A percentile compares a stretch with the other conserved stretches of the same genome.
Conservation (phyloP, 2,888 invertebrate species). For the Ophion ventricosus region DNA sequence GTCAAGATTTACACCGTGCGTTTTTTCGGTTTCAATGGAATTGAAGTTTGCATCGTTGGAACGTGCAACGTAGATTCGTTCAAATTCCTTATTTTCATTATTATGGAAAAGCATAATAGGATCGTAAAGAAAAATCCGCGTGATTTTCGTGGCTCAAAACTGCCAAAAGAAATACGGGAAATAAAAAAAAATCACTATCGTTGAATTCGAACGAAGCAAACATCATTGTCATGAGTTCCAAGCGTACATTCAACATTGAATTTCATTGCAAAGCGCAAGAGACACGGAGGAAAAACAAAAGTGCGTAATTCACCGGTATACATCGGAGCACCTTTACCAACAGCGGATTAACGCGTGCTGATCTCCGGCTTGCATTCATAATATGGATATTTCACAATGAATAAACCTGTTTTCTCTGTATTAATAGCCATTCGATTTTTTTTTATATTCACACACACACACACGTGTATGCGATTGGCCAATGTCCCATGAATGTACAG, state of each 20-base stretch:
- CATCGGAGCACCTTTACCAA: slow-evolving; percentile 13
- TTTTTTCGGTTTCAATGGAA: too few relatives aligned
- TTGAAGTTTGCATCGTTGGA: background rate
- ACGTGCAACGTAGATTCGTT: background rate
- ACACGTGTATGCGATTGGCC: background rate
- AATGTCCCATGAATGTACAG: background rate
- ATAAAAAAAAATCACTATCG: too few relatives aligned
- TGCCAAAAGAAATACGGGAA: too few relatives aligned
- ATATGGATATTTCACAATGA: slow-evolving; percentile 16
- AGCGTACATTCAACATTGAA: background rate
- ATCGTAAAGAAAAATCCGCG: too few relatives aligned
- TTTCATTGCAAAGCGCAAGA: too few relatives aligned
- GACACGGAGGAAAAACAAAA: background rate
- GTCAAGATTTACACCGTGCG: background rate
- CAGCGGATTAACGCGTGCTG: slow-evolving; percentile 14
- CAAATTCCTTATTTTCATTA: background rate
- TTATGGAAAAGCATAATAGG: too few relatives aligned
- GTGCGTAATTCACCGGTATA: background rate
- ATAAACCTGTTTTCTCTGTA: slow-evolving; percentile 18
- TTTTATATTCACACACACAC: background rate
- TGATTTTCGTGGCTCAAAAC: too few relatives aligned
- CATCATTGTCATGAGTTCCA: background rate
- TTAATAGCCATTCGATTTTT: background rate
- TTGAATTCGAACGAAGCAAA: too few relatives aligned
- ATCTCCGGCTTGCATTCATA: background rate